Evolutionary conservation across 1,140 invertebrate genomes (phyloP).

Genomic region (Drosophila ercepeae): DNA sequence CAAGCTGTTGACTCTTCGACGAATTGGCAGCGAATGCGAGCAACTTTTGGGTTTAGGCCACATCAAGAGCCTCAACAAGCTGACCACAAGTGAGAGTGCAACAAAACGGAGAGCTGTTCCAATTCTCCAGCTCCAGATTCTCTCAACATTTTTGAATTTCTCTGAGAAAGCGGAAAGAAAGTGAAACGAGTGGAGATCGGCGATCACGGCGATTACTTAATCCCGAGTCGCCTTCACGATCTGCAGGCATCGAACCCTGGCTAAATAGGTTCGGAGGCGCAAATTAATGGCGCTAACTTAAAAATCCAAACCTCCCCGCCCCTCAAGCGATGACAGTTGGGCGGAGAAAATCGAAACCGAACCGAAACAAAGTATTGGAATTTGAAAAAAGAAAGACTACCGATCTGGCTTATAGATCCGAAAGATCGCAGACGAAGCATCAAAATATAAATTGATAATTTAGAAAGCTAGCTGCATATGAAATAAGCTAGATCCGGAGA

Average conservation of each 20-base stretch:
- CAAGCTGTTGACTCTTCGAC: conserved; percentile 56
- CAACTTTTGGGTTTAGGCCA: conserved; percentile 57
- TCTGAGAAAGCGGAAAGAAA: conserved; percentile 68
- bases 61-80: conserved; percentile 1
- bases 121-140: conserved; percentile 8
- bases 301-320: conserved; percentile 28
- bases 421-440: conserved; percentile 2
- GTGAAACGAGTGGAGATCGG: conserved; percentile 51
- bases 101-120: conserved; percentile 2
- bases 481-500: conserved; percentile 32
- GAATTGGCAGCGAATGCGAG: conserved; percentile 56
- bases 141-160: conserved; percentile 2
- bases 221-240: conserved; percentile 25
- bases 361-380: conserved; percentile 45
- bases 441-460: conserved; percentile 53
- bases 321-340: conserved; percentile 56
- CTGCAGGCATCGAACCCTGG: conserved; percentile 27
- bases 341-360: conserved; percentile 55
- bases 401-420: conserved; percentile 14
- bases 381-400: conserved; percentile 21
- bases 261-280: conserved; percentile 13
- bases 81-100: conserved; percentile 24
- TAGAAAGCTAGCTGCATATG: conserved; percentile 68
- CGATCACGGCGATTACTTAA: conserved; percentile 67
- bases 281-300: conserved; percentile 61